Percentiles rank a stretch among this genome's conserved stretches.
Conservation (phyloP, 2,113 vertebrate genomes). For the Dipodomys ordii region DNA sequence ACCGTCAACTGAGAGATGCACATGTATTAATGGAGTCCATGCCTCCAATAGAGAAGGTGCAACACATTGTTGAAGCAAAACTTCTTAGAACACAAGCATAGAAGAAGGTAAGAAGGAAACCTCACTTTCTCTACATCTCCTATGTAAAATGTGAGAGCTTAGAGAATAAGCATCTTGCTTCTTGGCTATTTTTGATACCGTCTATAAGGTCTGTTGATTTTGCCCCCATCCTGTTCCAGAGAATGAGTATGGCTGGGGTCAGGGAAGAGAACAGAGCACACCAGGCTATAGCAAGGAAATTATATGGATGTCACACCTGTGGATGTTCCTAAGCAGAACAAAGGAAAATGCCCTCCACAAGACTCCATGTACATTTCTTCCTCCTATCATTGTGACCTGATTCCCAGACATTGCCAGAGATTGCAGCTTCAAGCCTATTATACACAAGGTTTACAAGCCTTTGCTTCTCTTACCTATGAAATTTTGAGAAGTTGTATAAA, state of each 20-base stretch:
- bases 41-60: too few species aligned
- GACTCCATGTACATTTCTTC: not conserved
- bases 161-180: not conserved
- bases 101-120: not conserved
- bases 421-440: not conserved
- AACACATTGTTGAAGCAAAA: not conserved
- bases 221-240: not conserved
- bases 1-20: not conserved
- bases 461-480: not conserved
- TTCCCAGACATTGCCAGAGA: not conserved
- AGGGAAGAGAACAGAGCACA: not conserved
- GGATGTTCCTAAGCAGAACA: not conserved
- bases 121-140: not conserved
- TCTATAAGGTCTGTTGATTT: not conserved
- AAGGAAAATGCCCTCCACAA: not conserved
- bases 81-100: not conserved
- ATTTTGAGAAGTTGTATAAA: not conserved
- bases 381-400: not conserved
- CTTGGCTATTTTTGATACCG: not conserved
- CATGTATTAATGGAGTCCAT: not conserved
- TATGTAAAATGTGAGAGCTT: not conserved
- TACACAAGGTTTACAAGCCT: not conserved
- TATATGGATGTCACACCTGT: not conserved
- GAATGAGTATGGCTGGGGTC: not conserved
- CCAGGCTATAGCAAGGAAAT: not conserved